Evolutionary conservation across 2,888 invertebrate genomes (phyloP), one percentile per base, ranked within the genome.

Genomic region (Nomada ruficornis): DNA sequence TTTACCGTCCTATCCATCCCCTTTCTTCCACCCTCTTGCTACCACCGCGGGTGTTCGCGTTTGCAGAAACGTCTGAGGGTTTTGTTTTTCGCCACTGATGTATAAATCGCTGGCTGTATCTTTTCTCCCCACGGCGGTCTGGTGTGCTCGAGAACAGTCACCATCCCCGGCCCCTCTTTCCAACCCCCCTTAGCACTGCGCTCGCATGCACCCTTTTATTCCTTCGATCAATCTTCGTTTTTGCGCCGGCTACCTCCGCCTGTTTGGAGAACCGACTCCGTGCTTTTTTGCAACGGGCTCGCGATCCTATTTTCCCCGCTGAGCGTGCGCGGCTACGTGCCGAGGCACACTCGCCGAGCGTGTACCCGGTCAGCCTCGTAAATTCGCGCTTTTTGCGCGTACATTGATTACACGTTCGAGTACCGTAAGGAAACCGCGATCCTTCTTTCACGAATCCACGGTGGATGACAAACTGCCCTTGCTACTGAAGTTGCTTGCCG

Each of bases 191-290:
- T 52, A 36, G 29, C 20, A 44, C 64, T 50, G 36, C 15, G 50
- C 63, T 23, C 59, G 42, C 64, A 29, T 44, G 36, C 54, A 36
- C 59, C 65, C 64, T 80, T 80, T 80, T 80, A 80, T 77, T 80
- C 54, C 78, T 80, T 60, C 78, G 79, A 77, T 77, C 78, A 70
- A 80, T 80, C 78, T 80, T 80, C 52, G 70, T 80, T 80, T 77
- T 80, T 80, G 50, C 62, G 20, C 36, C 52, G n/a, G 57, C 23
- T 20, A 18, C 42, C 63, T 67, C 62, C 55, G 55, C 55, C 67
- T 55, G 77, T 63, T 69, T 59, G 64, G 57, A 57, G 59, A 69
- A 79, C 77, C 78, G 68, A 57, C 76, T 60, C 15, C 11, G 18
- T n/a, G 29, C 55, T 63, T 55, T 50, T 47, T 63, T 15, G 18